Percentiles rank a stretch among this genome's conserved stretches.
Conservation (phyloP, 1,140 invertebrate genomes). For the Palaemon carinicauda region DNA sequence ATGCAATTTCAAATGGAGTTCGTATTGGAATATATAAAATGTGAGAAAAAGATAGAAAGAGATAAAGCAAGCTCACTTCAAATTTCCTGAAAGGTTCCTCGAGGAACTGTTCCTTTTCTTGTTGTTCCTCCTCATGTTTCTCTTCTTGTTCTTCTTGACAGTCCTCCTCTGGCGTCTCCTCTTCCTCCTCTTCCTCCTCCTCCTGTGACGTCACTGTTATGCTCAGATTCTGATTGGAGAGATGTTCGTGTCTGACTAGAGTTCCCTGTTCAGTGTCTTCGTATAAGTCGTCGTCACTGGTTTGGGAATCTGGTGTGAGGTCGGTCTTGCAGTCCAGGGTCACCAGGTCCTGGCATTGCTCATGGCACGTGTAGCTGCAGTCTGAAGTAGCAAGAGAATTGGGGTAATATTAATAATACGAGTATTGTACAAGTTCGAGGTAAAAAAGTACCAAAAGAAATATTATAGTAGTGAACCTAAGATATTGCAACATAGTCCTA, state of each 20-base stretch:
- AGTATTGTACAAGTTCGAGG: neutral
- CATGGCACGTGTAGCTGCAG: conserved; percentile 69
- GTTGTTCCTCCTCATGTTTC: conserved; percentile 17
- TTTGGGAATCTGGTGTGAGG: conserved; percentile 21
- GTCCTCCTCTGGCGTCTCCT: neutral
- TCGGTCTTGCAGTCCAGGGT: conserved; percentile 66
- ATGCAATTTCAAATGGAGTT: no score
- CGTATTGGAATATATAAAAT: no score
- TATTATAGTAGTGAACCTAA: no score
- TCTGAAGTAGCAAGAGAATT: conserved; percentile 61
- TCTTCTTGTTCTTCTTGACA: neutral
- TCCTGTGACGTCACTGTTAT: conserved; percentile 44
- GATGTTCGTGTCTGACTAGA: neutral
- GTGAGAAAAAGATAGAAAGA: neutral
- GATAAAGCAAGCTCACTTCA: neutral
- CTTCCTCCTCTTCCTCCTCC: conserved; percentile 14
- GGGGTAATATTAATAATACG: neutral
- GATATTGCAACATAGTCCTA: no score
- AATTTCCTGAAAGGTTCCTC: neutral
- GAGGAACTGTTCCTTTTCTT: neutral
- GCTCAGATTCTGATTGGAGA: neutral
- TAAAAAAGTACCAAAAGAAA: neutral
- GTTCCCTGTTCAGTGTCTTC: conserved; percentile 50
- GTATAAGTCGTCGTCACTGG: conserved; percentile 47
- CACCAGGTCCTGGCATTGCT: conserved; percentile 66